Percentiles rank a stretch among this genome's conserved stretches.
These are phyloP conservation scores for Agelaius phoeniceus DNA, from an alignment of 2,113 vertebrate species.

Conservation along the genomic window DNA sequence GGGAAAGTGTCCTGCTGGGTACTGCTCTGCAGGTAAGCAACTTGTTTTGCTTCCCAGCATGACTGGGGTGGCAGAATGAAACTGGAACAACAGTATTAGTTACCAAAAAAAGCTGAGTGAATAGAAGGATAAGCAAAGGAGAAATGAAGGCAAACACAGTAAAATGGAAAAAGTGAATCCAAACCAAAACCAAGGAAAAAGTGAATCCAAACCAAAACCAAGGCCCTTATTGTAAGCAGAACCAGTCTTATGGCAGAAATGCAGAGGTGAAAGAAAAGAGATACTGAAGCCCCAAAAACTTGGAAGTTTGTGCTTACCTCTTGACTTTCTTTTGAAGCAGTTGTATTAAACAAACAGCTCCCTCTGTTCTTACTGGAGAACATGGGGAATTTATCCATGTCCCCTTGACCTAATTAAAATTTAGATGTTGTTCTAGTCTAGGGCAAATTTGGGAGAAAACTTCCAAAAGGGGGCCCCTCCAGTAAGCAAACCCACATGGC, in stretches of 20 bases:
- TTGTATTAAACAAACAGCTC: not conserved
- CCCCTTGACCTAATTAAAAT: not conserved
- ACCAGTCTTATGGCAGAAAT: not conserved
- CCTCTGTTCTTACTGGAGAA: not conserved
- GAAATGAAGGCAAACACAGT: not conserved
- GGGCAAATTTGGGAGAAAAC: no score
- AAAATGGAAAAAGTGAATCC: not conserved
- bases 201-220: not conserved
- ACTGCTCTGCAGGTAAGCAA: slow-evolving; percentile 20
- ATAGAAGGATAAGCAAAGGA: not conserved
- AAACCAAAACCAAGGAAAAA: not conserved
- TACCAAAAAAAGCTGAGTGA: not conserved
- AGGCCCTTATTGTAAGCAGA: not conserved
- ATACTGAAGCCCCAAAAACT: not conserved
- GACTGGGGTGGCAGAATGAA: not conserved
- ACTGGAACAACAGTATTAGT: not conserved
- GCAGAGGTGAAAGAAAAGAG: not conserved
- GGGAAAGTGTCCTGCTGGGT: not conserved
- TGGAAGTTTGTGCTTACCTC: not conserved
- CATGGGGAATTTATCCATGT: not conserved
- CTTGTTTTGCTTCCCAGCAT: slow-evolving; percentile 29
- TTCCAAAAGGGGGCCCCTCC: no score
- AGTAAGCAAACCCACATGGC: no score
- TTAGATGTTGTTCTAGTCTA: not conserved
- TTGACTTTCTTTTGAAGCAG: not conserved